Conservation (phyloP, 2,888 invertebrate species). For the Anagyrus pseudococci region DNA sequence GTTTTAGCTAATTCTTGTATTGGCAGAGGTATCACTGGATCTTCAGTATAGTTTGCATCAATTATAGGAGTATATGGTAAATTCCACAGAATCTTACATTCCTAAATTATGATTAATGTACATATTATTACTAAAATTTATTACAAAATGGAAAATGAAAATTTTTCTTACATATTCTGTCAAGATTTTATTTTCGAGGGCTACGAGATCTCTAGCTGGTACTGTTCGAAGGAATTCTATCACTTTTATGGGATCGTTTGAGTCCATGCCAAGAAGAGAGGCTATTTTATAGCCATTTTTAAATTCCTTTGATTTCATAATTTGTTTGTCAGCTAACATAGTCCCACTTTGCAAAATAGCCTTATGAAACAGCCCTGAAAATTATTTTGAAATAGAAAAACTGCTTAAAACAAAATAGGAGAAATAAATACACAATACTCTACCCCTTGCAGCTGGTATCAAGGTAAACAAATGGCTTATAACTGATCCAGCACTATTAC, state of each 20-base stretch:
- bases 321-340: constrained; percentile 31
- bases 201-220: constrained; percentile 50
- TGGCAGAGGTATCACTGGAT: background rate
- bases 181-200: constrained; percentile 45
- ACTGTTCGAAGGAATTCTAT: constrained; percentile 42
- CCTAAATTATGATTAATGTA: background rate
- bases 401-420: background rate
- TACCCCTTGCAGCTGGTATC: constrained; percentile 47
- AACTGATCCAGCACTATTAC: constrained; percentile 44
- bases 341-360: constrained; percentile 48
- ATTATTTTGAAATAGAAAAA: background rate
- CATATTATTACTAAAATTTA: no score
- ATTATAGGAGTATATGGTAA: background rate
- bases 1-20: background rate
- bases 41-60: background rate
- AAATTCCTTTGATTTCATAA: background rate
- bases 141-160: background rate
- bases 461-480: constrained; percentile 41
- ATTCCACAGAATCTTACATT: background rate
- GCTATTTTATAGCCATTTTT: constrained; percentile 38
- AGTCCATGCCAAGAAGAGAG: constrained; percentile 40
- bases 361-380: constrained; percentile 49
- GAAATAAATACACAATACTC: background rate
- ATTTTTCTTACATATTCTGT: constrained; percentile 32
- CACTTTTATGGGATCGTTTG: constrained; percentile 43